These are phyloP conservation scores for Heteropelma amictum DNA, from an alignment of 2,888 invertebrate genomes.

Conservation along the genomic window DNA sequence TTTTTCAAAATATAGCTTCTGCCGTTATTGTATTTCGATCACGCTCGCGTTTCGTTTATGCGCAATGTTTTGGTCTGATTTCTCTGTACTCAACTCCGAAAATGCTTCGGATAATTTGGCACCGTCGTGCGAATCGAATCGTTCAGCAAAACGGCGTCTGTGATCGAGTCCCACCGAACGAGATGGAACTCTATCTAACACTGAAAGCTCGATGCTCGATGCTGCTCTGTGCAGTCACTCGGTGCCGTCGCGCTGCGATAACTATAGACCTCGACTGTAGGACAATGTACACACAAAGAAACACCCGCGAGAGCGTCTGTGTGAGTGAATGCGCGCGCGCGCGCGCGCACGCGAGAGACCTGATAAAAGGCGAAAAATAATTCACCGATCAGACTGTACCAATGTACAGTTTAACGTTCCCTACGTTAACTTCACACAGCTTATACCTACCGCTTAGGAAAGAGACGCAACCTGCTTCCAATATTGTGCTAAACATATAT, in stretches of 20 bases:
- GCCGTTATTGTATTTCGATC: not conserved
- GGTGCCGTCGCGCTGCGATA: conserved; percentile 33
- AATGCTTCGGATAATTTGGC: not conserved
- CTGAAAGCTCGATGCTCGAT: conserved; percentile 27
- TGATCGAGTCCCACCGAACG: conserved; percentile 4
- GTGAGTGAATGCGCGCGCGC: not conserved
- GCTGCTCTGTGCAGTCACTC: not conserved
- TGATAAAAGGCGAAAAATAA: conserved; percentile 32
- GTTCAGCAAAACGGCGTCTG: not conserved
- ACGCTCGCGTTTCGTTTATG: not conserved
- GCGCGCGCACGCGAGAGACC: conserved; percentile 19
- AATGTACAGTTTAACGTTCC: conserved; percentile 8
- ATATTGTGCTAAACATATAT: not conserved
- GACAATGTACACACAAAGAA: conserved; percentile 8
- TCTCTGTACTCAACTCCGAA: not conserved
- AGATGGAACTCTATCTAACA: conserved; percentile 29
- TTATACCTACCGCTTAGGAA: not conserved
- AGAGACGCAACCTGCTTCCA: not conserved
- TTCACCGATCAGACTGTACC: conserved; percentile 45
- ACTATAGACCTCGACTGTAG: conserved; percentile 39
- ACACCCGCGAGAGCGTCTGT: not conserved
- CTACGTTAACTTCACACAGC: not conserved
- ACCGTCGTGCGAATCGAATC: not conserved
- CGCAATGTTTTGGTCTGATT: not conserved
- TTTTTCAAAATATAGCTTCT: not conserved